Evolutionary conservation across 2,888 invertebrate species (phyloP), one percentile per base, ranked within the genome.

Genomic region (Clunio marinus): DNA sequence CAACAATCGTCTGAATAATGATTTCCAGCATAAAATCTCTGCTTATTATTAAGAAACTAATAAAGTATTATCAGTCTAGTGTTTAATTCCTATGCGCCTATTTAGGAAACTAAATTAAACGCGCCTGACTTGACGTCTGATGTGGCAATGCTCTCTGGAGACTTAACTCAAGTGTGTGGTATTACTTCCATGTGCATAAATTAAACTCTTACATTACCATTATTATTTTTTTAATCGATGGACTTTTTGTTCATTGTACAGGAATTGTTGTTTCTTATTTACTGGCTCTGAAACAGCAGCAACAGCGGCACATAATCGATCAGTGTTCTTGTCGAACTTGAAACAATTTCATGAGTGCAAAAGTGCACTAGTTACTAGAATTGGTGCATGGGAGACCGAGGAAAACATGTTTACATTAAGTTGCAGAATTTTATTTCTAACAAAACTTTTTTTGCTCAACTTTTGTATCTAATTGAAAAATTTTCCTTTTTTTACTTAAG

Each of bases 241-340:
- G 32, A 32, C 5, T 32, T 32, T 10, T 32, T 32, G 32, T 10
- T 32, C 41, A 41, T 13, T n/a, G 41, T 15, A 41, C 10, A n/a
- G 10, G 41, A n/a, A n/a, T 41, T n/a, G 41, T 15, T 41, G 10
- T 41, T 15, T 41, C 41, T 10, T 10, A n/a, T 10, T 41, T 41
- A 10, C 15, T 15, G 41, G 10, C 41, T 3, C 41, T 10, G 41
- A 10, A 10, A 32, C 32, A 32, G 32, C 32, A 7, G 10, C 32
- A 32, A 32, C 10, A 7, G 32, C 10, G 4, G 32, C 4, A 32
- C 32, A 4, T 10, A 32, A 32, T 32, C 32, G 32, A 32, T 4
- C 32, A 32, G 32, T 4, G 17, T 63, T 63, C 63, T 63, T 45
- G 63, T 63, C 63, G 63, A 63, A 63, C 63, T 63, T 63, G 63